These are phyloP conservation scores for Oscheius onirici DNA, from an alignment of 2,888 invertebrate species.

Conservation along the genomic window DNA sequence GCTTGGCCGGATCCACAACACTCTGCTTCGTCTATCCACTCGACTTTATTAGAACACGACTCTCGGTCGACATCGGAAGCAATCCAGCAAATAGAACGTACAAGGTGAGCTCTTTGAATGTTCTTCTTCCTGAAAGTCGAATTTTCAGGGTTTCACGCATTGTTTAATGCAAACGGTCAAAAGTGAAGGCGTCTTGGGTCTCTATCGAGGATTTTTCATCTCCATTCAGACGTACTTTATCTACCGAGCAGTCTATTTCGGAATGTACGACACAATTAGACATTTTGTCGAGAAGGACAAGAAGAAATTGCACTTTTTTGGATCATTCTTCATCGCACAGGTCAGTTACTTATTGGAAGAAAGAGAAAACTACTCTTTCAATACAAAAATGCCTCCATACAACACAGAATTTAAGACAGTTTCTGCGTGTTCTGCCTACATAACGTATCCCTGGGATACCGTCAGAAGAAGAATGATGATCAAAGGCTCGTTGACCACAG, in stretches of 20 bases:
- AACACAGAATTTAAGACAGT: conserved; percentile 38
- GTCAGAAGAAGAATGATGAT: conserved; percentile 96
- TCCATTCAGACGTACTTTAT: conserved; percentile 83
- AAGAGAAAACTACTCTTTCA: too few species aligned
- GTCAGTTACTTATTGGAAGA: too few species aligned
- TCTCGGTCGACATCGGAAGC: conserved; percentile 55
- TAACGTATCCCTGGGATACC: conserved; percentile 95
- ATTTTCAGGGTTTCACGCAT: conserved; percentile 52
- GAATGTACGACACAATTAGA: conserved; percentile 92
- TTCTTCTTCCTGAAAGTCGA: too few species aligned
- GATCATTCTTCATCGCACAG: conserved; percentile 84
- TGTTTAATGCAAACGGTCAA: conserved; percentile 78
- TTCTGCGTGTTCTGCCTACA: conserved; percentile 50
- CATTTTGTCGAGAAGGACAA: conserved; percentile 79
- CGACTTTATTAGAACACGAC: conserved; percentile 55
- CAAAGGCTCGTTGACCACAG: conserved; percentile 79
- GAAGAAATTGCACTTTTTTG: conserved; percentile 84
- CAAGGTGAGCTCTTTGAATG: conserved; percentile 34
- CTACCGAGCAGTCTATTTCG: conserved; percentile 93
- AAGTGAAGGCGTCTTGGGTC: conserved; percentile 83
- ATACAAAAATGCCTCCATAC: background rate
- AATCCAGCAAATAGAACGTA: conserved; percentile 46
- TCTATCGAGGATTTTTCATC: conserved; percentile 91
- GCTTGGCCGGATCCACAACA: conserved; percentile 56
- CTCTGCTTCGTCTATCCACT: conserved; percentile 60